These are phyloP conservation scores for Acronicta alni DNA, from an alignment of 2,888 invertebrate genomes.

Conservation along the genomic window DNA sequence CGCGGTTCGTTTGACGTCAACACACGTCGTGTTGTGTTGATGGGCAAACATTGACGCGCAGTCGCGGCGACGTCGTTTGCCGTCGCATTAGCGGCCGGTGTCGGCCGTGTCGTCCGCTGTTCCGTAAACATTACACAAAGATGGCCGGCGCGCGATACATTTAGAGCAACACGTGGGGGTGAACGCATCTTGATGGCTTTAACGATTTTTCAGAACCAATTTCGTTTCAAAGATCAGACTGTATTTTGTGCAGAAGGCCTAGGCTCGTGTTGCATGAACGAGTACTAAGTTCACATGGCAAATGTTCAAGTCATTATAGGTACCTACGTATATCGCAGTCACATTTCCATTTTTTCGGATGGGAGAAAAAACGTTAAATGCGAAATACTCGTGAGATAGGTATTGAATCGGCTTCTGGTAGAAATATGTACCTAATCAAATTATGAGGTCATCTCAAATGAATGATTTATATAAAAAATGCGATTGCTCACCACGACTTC, in stretches of 20 bases:
- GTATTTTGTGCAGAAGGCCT: too few species aligned
- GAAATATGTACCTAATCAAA: neutral
- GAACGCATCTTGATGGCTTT: neutral
- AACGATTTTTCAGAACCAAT: neutral
- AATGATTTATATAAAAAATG: neutral
- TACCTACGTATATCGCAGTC: neutral
- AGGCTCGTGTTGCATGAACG: neutral
- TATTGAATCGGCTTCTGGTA: too few species aligned
- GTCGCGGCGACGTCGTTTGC: slow-evolving; percentile 26
- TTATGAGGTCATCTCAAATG: neutral
- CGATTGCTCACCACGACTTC: too few species aligned
- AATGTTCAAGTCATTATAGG: neutral
- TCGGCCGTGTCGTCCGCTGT: slow-evolving; percentile 13
- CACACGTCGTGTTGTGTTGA: slow-evolving; percentile 25
- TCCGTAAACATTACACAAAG: slow-evolving; percentile 11
- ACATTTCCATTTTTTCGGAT: neutral
- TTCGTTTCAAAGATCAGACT: too few species aligned
- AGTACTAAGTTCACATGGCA: neutral
- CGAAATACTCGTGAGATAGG: too few species aligned
- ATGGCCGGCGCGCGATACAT: neutral
- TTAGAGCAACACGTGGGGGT: slow-evolving; percentile 1
- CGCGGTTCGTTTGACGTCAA: slow-evolving; percentile 43
- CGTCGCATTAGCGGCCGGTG: slow-evolving; percentile 48
- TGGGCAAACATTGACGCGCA: slow-evolving; percentile 28
- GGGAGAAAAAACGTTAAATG: neutral